phyloP scores from a whole-genome alignment of 2,888 invertebrate species.

The Drosophila suboccidentalis region DNA sequence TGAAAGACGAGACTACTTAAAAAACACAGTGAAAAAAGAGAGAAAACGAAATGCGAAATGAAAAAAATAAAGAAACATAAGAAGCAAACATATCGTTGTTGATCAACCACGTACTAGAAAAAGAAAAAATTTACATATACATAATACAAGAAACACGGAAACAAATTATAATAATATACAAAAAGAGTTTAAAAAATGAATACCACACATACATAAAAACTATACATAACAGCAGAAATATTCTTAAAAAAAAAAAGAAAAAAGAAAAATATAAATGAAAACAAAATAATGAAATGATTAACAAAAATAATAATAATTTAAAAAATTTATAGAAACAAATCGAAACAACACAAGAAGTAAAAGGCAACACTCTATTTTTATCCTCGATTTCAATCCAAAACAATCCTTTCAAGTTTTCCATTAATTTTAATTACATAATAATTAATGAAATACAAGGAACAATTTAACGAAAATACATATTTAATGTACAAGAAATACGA shows the following conservation, averaged over 20 bases:
- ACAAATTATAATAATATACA: constrained; percentile 30
- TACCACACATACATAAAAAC: constrained; percentile 27
- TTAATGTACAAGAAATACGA: constrained; percentile 41
- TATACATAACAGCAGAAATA: constrained; percentile 7
- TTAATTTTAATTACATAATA: constrained; percentile 68
- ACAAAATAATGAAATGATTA: constrained; percentile 15
- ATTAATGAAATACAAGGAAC: constrained; percentile 21
- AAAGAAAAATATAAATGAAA: neutral
- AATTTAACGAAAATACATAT: constrained; percentile 37
- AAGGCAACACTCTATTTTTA: constrained; percentile 45
- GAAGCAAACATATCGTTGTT: constrained; percentile 75
- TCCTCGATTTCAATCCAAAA: constrained; percentile 66
- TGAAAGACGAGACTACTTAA: constrained; percentile 28
- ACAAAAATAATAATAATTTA: neutral
- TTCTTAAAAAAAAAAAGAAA: constrained; percentile 21
- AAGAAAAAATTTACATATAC: neutral
- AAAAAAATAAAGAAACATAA: constrained; percentile 17
- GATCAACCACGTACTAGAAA: constrained; percentile 45
- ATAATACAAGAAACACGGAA: constrained; percentile 21
- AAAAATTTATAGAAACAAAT: constrained; percentile 2
- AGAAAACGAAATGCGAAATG: constrained; percentile 8
- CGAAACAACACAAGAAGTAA: constrained; percentile 7
- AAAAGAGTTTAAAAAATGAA: constrained; percentile 22
- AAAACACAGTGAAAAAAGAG: constrained; percentile 5
- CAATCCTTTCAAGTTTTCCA: constrained; percentile 83